These are phyloP conservation scores for Tetragonula carbonaria DNA, from an alignment of 2,888 invertebrate species.

Conservation along the genomic window DNA sequence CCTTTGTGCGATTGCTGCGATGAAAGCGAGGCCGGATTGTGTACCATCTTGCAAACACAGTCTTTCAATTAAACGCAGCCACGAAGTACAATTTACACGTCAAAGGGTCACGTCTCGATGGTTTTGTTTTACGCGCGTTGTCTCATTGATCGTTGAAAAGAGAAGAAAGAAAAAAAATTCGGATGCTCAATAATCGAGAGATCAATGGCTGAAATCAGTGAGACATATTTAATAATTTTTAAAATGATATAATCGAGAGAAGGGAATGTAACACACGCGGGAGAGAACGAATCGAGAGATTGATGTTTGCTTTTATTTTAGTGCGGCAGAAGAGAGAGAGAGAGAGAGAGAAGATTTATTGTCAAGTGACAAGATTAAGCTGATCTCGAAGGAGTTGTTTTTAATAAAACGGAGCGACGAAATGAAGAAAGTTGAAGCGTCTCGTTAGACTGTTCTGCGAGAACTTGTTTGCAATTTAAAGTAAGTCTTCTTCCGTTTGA, in stretches of 20 bases:
- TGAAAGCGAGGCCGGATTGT: conserved; percentile 59
- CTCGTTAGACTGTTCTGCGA: background rate
- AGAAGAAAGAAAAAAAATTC: background rate
- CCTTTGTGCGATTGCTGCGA: conserved; percentile 67
- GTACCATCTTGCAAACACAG: conserved; percentile 55
- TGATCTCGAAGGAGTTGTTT: background rate
- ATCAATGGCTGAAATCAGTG: too few relatives aligned
- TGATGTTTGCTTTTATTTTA: background rate
- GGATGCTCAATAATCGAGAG: background rate
- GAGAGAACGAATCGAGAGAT: background rate
- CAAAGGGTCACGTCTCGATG: conserved; percentile 4
- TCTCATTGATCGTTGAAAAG: background rate
- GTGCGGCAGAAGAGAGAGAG: background rate
- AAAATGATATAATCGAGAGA: background rate
- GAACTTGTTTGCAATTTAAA: conserved; percentile 31
- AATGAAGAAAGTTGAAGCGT: background rate
- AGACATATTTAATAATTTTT: background rate
- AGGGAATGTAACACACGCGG: background rate
- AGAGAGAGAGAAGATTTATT: background rate
- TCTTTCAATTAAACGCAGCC: conserved; percentile 58
- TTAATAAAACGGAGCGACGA: background rate
- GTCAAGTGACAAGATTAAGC: background rate
- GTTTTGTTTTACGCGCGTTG: background rate
- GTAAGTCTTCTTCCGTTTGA: background rate
- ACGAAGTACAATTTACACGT: conserved; percentile 39